These are phyloP conservation scores for Catamblyrhynchus diadema DNA, from an alignment of 2,797 vertebrate genomes.

Conservation along the genomic window DNA sequence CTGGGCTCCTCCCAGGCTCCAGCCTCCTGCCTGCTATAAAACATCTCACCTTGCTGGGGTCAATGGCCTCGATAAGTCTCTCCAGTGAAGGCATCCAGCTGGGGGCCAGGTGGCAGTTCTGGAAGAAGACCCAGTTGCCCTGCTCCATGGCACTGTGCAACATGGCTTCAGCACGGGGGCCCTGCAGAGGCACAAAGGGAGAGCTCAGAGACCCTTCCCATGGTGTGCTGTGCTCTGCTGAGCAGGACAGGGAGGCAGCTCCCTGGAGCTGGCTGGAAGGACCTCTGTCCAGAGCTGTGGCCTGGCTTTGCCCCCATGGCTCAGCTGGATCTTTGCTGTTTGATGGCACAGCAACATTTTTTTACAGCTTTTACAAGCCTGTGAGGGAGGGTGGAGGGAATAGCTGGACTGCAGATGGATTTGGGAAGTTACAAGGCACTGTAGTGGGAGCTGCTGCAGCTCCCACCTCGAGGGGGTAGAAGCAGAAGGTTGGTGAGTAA, in stretches of 20 bases:
- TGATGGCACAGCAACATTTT: not conserved
- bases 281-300: not conserved
- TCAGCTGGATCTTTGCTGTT: not conserved
- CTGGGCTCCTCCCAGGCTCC: not conserved
- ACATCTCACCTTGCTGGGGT: slow-evolving; percentile 79
- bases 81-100: slow-evolving; percentile 91
- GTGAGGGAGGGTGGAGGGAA: not conserved
- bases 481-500: not conserved
- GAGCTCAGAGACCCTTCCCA: not conserved
- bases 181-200: slow-evolving; percentile 64
- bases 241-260: not conserved
- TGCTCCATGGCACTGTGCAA: slow-evolving; percentile 85
- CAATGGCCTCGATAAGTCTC: slow-evolving; percentile 86
- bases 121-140: slow-evolving; percentile 95
- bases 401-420: not conserved
- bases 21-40: not conserved
- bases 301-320: not conserved
- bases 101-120: slow-evolving; percentile 93
- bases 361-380: not conserved
- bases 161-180: slow-evolving; percentile 86
- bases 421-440: not conserved
- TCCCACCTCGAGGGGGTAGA: not conserved
- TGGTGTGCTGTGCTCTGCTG: fast-evolving
- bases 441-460: not conserved
- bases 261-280: not conserved